phyloP scores from a whole-genome alignment of 2,113 vertebrate genomes.

The Paradoxurus hermaphroditus region DNA sequence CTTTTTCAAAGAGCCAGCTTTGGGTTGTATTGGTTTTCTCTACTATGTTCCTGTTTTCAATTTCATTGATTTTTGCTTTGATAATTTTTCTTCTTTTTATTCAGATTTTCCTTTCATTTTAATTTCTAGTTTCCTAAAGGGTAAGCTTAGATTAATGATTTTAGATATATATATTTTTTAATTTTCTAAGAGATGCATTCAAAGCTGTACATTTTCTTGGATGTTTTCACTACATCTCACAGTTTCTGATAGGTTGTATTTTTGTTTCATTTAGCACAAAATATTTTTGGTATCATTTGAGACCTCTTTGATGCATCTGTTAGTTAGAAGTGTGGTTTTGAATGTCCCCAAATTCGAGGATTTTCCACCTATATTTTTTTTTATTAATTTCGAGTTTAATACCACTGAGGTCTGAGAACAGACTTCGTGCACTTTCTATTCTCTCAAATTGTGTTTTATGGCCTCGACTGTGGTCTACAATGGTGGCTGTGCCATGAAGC shows the following conservation, averaged over 20 bases:
- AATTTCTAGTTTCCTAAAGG: background rate
- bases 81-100: background rate
- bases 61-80: background rate
- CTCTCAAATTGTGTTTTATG: background rate
- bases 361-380: background rate
- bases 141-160: background rate
- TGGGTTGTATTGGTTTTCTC: background rate
- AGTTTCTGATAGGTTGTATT: background rate
- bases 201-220: background rate
- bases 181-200: background rate
- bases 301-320: background rate
- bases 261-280: background rate
- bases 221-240: background rate
- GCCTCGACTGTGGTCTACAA: background rate
- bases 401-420: background rate
- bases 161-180: background rate
- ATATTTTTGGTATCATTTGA: background rate
- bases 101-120: background rate
- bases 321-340: background rate
- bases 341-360: background rate
- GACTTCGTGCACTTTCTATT: background rate
- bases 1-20: background rate
- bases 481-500: background rate
- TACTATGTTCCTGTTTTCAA: background rate
- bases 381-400: background rate